Conservation (phyloP, 2,888 invertebrate genomes). For the Cryptosula pallasiana region DNA sequence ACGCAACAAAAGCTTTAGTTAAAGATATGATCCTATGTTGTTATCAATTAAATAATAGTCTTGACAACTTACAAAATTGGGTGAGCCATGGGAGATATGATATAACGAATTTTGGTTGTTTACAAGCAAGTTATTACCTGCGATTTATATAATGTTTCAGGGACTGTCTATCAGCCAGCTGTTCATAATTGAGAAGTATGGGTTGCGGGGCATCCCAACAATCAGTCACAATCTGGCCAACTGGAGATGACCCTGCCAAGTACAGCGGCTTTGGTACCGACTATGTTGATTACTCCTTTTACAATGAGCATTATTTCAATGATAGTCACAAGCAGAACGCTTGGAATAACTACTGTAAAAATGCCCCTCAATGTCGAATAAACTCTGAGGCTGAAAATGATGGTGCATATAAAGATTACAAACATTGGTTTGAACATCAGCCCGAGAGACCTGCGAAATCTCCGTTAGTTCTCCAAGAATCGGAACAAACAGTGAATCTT, state of each 20-base stretch:
- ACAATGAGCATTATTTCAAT: neutral
- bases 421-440: constrained; percentile 14
- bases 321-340: neutral
- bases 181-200: no score
- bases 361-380: neutral
- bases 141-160: no score
- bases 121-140: no score
- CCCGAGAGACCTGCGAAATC: neutral
- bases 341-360: constrained; percentile 7
- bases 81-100: no score
- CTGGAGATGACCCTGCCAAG: neutral
- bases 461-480: neutral
- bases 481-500: neutral
- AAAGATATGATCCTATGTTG: no score
- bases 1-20: no score
- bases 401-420: neutral
- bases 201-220: neutral
- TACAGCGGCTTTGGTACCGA: neutral
- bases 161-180: no score
- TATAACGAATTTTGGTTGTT: no score
- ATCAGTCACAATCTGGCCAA: neutral
- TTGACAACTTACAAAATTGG: no score
- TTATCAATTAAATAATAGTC: no score
- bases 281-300: constrained; percentile 11
- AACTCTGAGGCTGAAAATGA: neutral